A percentile compares a stretch with the other conserved stretches of the same genome.
These are phyloP conservation scores for Amazonetta brasiliensis DNA, from an alignment of 2,797 vertebrate species.

Conservation along the genomic window DNA sequence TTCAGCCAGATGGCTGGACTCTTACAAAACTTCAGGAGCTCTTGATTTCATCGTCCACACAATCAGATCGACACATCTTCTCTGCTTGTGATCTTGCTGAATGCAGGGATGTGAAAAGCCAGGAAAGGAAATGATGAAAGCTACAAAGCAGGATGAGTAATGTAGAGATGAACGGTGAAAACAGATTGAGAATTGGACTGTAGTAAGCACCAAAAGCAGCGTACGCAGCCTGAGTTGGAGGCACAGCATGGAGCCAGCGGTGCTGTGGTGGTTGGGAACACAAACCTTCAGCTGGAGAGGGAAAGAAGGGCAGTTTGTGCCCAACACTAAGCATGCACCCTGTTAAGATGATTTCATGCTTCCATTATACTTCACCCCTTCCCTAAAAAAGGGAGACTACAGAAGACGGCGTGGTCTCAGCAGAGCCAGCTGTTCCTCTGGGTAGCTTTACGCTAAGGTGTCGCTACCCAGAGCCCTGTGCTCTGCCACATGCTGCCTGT, in stretches of 20 bases:
- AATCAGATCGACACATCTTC: background rate
- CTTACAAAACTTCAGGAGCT: background rate
- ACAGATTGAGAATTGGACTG: background rate
- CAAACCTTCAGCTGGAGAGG: background rate
- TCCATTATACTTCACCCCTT: background rate
- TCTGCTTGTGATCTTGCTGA: background rate
- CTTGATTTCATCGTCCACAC: background rate
- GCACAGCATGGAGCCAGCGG: background rate
- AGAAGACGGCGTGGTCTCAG: background rate
- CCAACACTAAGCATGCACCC: background rate
- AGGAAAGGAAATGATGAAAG: background rate
- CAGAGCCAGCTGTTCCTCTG: background rate
- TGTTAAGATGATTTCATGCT: background rate
- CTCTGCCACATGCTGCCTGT: rapidly evolving
- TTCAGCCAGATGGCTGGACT: background rate
- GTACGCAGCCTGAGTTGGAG: rapidly evolving
- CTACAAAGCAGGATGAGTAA: background rate
- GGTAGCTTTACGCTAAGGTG: background rate
- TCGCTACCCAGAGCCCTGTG: background rate
- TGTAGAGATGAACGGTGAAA: background rate
- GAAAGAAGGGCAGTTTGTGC: background rate
- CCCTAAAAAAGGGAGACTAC: rapidly evolving
- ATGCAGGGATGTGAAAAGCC: background rate
- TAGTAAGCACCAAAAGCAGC: background rate
- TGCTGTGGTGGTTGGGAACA: background rate